Evolutionary conservation across 2,888 invertebrate species (phyloP).

Genomic region (Monochamus alternatus): DNA sequence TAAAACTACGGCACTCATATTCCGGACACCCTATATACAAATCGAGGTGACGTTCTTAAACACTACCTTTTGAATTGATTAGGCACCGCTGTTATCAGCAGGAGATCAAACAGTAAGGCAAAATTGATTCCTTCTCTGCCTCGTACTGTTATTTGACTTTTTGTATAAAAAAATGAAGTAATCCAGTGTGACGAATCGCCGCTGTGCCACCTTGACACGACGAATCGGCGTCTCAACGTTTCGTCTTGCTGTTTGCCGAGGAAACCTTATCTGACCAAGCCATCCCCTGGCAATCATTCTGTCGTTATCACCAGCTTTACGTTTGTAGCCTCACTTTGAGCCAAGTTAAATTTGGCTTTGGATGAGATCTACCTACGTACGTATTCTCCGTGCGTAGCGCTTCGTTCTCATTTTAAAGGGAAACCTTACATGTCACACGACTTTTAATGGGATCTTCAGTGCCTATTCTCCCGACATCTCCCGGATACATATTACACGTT

Average conservation of each 20-base stretch:
- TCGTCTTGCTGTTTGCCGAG: slow-evolving; percentile 59
- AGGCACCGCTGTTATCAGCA: too few species aligned
- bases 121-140: too few species aligned
- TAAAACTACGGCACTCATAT: too few species aligned
- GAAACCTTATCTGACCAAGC: slow-evolving; percentile 62
- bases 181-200: slow-evolving; percentile 1
- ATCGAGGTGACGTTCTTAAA: too few species aligned
- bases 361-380: slow-evolving; percentile 50
- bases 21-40: too few species aligned
- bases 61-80: too few species aligned
- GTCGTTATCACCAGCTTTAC: slow-evolving; percentile 60
- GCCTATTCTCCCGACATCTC: slow-evolving; percentile 47
- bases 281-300: slow-evolving; percentile 62
- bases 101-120: too few species aligned
- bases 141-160: too few species aligned
- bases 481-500: slow-evolving; percentile 39
- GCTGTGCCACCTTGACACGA: not conserved
- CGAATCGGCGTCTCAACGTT: slow-evolving; percentile 32
- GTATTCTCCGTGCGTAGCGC: slow-evolving; percentile 54
- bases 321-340: slow-evolving; percentile 54
- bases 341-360: slow-evolving; percentile 49
- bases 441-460: slow-evolving; percentile 56
- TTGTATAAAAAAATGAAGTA: not conserved
- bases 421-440: slow-evolving; percentile 49
- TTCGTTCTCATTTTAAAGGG: slow-evolving; percentile 49